phyloP scores from a whole-genome alignment of 2,113 vertebrate species.

The Polypterus senegalus region DNA sequence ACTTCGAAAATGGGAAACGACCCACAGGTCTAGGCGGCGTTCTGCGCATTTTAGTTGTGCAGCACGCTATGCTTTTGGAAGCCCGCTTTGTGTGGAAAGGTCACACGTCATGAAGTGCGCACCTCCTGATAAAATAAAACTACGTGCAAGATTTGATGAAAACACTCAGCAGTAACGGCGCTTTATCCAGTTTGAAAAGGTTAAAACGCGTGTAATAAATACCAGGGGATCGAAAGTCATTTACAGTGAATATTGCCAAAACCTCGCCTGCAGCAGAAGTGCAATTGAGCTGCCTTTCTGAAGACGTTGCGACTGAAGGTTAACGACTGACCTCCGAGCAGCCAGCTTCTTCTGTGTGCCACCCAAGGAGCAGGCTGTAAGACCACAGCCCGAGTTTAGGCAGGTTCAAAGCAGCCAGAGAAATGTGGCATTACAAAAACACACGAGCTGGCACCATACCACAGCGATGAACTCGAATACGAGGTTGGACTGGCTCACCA shows the following conservation, averaged over 20 bases:
- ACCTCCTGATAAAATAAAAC: neutral
- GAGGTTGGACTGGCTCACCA: too few species aligned
- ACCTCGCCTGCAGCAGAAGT: slow-evolving; percentile 25
- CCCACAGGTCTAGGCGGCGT: too few species aligned
- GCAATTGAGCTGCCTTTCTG: slow-evolving; percentile 16
- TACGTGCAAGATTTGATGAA: neutral
- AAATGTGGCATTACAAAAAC: too few species aligned
- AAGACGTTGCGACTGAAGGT: neutral
- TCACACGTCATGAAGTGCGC: neutral
- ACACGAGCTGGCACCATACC: too few species aligned
- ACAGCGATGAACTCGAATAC: too few species aligned
- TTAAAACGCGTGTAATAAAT: slow-evolving; percentile 4
- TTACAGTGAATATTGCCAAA: slow-evolving; percentile 2
- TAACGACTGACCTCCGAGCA: neutral
- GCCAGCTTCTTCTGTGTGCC: neutral
- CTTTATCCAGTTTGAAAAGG: neutral
- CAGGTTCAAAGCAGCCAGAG: too few species aligned
- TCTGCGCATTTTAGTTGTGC: too few species aligned
- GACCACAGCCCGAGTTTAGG: too few species aligned
- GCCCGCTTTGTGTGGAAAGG: neutral
- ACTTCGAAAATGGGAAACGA: too few species aligned
- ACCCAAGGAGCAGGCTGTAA: too few species aligned
- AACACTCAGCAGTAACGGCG: neutral
- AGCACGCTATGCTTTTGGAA: too few species aligned
- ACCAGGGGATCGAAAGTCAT: slow-evolving; percentile 12